Evolutionary conservation across 2,113 vertebrate species (phyloP), one percentile per base, ranked within the genome.

Genomic region (Ceyx margarethae): DNA sequence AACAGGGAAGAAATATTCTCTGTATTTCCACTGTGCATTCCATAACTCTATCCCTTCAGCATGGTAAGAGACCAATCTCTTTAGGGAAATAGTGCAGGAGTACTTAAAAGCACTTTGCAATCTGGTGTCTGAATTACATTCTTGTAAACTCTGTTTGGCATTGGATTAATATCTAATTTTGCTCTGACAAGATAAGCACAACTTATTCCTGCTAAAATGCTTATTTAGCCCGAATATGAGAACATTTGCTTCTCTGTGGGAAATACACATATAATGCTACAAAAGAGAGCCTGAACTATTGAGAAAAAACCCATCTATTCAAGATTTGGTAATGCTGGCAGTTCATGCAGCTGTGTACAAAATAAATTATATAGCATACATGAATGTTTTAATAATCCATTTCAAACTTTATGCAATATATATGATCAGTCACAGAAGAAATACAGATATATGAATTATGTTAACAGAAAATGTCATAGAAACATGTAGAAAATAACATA

Each of bases 81-180:
- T 50, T 31, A 72, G 90, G 75, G 81, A 97, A 96, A 90, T 68
- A 33, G 91, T 56, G 35, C 58, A 33, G 51, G 66, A 87, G 64
- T 75, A 48, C 74, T 94, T 95, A 80, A 94, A 72, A 93, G 72
- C 79, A 91, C 89, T 96, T 95, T 93, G 50, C 79, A 66, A 84
- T 81, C 71, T 94, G 45, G 43, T 94, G 81, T 91, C 86, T 95
- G 89, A 97, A 84, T 95, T 94, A 93, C 71, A 89, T 84, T 88
- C 40, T 78, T 91, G 83, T 94, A 94, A 95, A 83, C 57, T 83
- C 90, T 95, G 45, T 80, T 96, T 95, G 89, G 86, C 90, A 35
- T 90, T 90, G 94, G 89, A 84, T 92, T 96, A 97, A 94, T 95
- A 90, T 94, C 67, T 92, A 95, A 94, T 97, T 97, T 96, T 95